Evolutionary conservation across 1,140 invertebrate genomes (phyloP).

Genomic region (Ridgeia piscesae): DNA sequence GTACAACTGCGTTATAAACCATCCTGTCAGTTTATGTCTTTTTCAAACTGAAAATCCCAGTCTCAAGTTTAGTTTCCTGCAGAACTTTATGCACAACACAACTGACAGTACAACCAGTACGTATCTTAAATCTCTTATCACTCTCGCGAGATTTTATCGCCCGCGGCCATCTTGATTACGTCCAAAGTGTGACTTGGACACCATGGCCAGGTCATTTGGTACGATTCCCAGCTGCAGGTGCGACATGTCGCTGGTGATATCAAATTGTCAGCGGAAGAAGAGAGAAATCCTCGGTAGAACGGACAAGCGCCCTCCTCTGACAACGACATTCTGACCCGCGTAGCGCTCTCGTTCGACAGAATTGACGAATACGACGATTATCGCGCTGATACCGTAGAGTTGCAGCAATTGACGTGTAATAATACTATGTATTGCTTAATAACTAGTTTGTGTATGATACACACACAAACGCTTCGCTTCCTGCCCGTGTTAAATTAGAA

Average conservation of each 20-base stretch:
- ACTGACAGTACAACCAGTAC: not conserved
- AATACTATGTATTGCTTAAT: not conserved
- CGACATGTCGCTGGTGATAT: not conserved
- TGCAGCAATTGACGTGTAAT: too few relatives aligned
- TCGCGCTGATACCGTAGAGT: not conserved
- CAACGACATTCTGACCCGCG: not conserved
- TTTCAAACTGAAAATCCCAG: not conserved
- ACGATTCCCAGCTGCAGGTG: not conserved
- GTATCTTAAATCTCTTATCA: not conserved
- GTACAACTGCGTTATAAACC: too few relatives aligned
- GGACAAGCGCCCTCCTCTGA: not conserved
- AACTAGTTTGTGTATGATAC: not conserved
- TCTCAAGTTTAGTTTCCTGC: not conserved
- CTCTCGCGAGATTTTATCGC: not conserved
- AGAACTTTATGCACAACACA: not conserved
- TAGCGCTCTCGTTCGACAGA: not conserved
- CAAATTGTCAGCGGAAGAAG: not conserved
- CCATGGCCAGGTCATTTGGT: not conserved
- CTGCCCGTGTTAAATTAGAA: too few relatives aligned
- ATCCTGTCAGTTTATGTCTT: too few relatives aligned
- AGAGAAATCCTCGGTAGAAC: not conserved
- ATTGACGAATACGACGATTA: not conserved
- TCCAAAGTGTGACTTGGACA: not conserved
- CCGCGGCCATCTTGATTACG: not conserved
- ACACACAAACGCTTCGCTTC: not conserved